Evolutionary conservation across 2,113 vertebrate genomes (phyloP).

Genomic region (Uria aalge): DNA sequence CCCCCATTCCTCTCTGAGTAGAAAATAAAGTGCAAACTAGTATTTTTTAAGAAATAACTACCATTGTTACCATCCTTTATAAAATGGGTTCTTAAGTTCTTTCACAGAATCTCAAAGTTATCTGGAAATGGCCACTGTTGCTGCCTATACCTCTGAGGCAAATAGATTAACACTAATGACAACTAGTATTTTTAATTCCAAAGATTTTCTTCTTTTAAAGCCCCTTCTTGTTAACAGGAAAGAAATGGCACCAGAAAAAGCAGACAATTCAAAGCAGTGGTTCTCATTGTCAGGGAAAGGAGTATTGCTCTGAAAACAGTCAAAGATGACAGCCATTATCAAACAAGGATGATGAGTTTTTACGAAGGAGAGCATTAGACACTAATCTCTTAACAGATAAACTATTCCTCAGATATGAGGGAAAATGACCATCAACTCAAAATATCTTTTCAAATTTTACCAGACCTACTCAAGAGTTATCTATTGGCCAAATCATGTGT

Average conservation of each 20-base stretch:
- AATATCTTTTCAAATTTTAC: not conserved
- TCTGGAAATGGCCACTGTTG: not conserved
- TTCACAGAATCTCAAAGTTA: not conserved
- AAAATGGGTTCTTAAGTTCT: not conserved
- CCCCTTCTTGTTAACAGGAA: not conserved
- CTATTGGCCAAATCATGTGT: not conserved
- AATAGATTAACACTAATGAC: not conserved
- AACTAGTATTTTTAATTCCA: not conserved
- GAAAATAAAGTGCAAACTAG: not conserved
- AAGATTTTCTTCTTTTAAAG: not conserved
- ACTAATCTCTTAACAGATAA: not conserved
- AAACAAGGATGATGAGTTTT: not conserved
- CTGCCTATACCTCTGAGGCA: not conserved
- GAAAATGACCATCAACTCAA: not conserved
- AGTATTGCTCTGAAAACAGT: not conserved
- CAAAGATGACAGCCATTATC: not conserved
- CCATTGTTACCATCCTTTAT: not conserved
- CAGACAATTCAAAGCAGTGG: not conserved
- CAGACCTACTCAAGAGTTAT: not conserved
- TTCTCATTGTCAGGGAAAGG: not conserved
- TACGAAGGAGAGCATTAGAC: not conserved
- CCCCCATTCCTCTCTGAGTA: not conserved
- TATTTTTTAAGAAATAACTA: not conserved
- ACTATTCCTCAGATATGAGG: not conserved
- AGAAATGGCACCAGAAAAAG: not conserved